Base-by-base conservation (phyloP, 2,797 vertebrate genomes). In the Nasua narica region DNA sequence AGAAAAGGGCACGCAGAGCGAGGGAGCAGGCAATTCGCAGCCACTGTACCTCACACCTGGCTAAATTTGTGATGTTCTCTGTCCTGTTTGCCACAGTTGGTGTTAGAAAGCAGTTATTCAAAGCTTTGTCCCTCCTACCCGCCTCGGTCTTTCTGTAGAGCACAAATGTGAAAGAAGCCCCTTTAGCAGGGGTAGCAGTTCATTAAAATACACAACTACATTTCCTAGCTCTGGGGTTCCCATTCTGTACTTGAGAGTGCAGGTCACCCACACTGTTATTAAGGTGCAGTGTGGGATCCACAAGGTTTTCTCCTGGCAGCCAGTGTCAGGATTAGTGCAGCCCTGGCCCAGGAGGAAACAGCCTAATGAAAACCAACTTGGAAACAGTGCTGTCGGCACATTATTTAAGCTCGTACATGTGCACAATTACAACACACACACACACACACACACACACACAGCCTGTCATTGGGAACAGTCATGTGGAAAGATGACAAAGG, bases 211-310 rank as follows among this genome's bases (percentile, higher is more conserved):
- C 3, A 97, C 88, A 96, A 96, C 95, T 92, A 40, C 54, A 69
- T 95, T 93, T 94, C 95, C 95, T 94, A 97, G 95, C 96, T 93
- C 94, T 95, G 90, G 97, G 96, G 96, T 91, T 97, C 90, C 96
- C 96, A 94, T 92, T 97, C 96, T 94, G 77, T 91, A 52, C 91
- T 35, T 32, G 56, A 92, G 84, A 90, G 97, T 50, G 60, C 92
- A 69, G 97, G 97, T 97, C 97, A 93, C 29, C 0, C 91, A 58
- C 60, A 93, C 96, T 95, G 96, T 69, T 94, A 92, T 89, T 91
- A 96, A 96, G 95, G 95, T 94, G 87, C 4, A 0, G 46, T 85
- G 94, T 91, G 91, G 91, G 95, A 96, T 87, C 91, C 87, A 10
- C 5, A 94, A 96, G 81, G 95, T 74, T 95, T 95, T 62, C 92